A percentile compares a stretch with the other conserved stretches of the same genome.
Evolutionary conservation across 2,888 invertebrate genomes (phyloP).

Genomic region (Monoplex corrugatus): DNA sequence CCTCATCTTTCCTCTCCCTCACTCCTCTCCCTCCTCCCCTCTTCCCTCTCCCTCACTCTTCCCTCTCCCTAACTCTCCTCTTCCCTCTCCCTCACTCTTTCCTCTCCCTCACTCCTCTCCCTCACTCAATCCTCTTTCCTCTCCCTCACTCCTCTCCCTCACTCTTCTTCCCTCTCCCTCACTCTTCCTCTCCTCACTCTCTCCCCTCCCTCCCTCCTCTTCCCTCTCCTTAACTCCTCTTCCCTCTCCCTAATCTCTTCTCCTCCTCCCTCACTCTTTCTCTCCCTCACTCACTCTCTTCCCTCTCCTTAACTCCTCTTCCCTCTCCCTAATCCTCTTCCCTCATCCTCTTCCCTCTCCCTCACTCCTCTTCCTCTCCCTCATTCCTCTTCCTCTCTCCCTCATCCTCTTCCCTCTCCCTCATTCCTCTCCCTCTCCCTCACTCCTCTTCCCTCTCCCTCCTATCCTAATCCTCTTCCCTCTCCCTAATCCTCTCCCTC

Average conservation of each 20-base stretch:
- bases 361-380: background rate
- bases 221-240: background rate
- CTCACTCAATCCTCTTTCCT: background rate
- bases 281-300: background rate
- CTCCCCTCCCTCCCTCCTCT: background rate
- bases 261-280: background rate
- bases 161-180: background rate
- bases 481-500: no score
- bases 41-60: background rate
- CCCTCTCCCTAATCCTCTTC: background rate
- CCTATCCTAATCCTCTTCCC: background rate
- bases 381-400: background rate
- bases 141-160: no score
- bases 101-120: background rate
- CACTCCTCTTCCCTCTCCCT: background rate
- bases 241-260: background rate
- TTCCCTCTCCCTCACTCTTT: background rate
- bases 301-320: background rate
- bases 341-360: background rate
- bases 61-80: background rate
- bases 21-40: background rate
- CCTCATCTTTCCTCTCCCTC: background rate
- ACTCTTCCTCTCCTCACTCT: background rate
- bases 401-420: no score
- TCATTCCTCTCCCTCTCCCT: background rate